Base-by-base conservation (phyloP, 2,113 vertebrate species). In the Sminthopsis crassicaudata region DNA sequence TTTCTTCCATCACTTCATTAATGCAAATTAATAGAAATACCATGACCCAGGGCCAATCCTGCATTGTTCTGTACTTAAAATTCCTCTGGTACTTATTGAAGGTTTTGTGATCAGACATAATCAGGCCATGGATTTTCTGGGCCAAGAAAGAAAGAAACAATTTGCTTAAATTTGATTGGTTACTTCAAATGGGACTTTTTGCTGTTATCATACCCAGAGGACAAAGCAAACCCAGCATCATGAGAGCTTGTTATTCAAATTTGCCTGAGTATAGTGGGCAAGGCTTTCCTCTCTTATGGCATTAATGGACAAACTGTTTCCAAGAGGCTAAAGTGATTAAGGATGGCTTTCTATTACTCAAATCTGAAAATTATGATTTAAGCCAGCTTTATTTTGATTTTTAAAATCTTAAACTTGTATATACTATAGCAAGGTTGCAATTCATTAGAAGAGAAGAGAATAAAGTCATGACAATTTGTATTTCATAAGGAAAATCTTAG, bases 1-100 rank as follows among this genome's bases (percentile, higher is more conserved):
- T 94, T 94, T 90, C 26, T 96, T 98, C 19, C 0, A 2, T 84
- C n/a, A 42, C 5, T 94, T 92, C 93, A 36, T 36, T 97, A 97
- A 92, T 90, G 24, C 30, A 95, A 90, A 24, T 92, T 93, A 92
- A 91, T 54, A 91, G 60, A 94, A 95, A 95, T 94, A 27, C 5
- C 2, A 30, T 90, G 89, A n/a, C 46, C 46, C 5, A 90, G 27
- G 89, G 89, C 27, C 46, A 50, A 51, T 90, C 24, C 3, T 84
- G 36, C 16, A 84, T 84, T 84, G 19, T 84, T 76, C 19, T 84
- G 11, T n/a, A 50, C 3, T 90, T 90, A 90, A 46, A 90, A 90
- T 90, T 48, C 46, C 89, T 51, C 25, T 90, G 26, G 24, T 48
- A 27, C 89, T 90, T 90, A 46, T 60, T 24, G 5, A 91, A 46